Evolutionary conservation across 1,140 invertebrate genomes (phyloP), one percentile per base, ranked within the genome.

Genomic region (Lasaia peninsularis): DNA sequence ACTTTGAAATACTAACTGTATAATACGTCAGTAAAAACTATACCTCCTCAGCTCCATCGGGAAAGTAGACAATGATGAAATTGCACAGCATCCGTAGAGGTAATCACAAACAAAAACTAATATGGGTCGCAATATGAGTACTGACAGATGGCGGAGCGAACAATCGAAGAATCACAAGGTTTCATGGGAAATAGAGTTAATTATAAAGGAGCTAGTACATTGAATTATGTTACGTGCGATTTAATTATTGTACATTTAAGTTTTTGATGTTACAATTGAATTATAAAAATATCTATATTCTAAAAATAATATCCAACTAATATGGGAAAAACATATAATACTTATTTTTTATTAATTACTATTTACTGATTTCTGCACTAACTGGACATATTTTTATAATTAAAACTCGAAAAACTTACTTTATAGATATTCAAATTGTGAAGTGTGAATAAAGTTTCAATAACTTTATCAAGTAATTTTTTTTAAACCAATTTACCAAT

Each of bases 41-140:
- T 56, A 65, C 63, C 63, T 61, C 59, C 31, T 69, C 64, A 18
- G 59, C 61, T 48, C 57, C 64, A 62, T 56, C 61, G 51, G 73
- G 73, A 71, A 78, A 80, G 69, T 78, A 75, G 60, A 67, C 71
- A 65, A 78, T 64, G 65, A 82, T 73, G 67, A 77, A 77, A 67
- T 71, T 72, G 57, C 73, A 67, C 72, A 82, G 76, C 60, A 69
- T 66, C 57, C 40, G 12, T 28, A 34, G 56, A 62, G 56, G 52
- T 60, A 55, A 40, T 11, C 40, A 44, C 16, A 44, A 18, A 20
- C 40, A 44, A 44, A 20, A 44, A 44, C 16, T 44, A 8, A 20
- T 44, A 16, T 62, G 31, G 62, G 34, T 58, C 33, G 64, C 35
- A 49, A 53, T 62, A 56, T 44, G 51, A 31, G 35, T 52, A 44